Conservation (phyloP, 2,888 invertebrate species). For the Cepaea hortensis region DNA sequence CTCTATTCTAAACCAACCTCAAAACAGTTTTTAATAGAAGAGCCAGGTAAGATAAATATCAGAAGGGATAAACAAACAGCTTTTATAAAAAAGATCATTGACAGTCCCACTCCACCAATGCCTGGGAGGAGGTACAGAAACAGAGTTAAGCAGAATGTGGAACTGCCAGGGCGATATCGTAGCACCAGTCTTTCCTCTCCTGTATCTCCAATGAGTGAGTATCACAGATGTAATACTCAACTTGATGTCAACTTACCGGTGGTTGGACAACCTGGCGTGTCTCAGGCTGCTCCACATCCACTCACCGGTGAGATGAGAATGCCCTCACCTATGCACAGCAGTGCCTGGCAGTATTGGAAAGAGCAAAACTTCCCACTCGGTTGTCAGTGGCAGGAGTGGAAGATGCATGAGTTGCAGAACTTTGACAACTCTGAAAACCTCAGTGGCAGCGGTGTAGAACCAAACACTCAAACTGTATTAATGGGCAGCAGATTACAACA, state of each 20-base stretch:
- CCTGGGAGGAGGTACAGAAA: conserved; percentile 29
- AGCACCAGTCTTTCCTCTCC: conserved; percentile 39
- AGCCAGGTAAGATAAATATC: conserved; percentile 36
- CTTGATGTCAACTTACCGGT: conserved; percentile 9
- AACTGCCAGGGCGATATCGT: neutral
- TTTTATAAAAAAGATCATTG: conserved; percentile 37
- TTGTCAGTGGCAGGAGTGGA: neutral
- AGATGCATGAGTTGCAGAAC: conserved; percentile 9
- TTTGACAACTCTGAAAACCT: conserved; percentile 12
- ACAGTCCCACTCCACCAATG: conserved; percentile 17
- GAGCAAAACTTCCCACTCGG: neutral
- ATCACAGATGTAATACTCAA: conserved; percentile 1
- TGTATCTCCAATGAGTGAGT: neutral
- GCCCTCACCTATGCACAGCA: neutral
- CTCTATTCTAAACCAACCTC: conserved; percentile 38
- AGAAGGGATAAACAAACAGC: conserved; percentile 33
- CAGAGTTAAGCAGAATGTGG: neutral
- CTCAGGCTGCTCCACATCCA: conserved; percentile 39
- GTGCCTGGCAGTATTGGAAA: neutral
- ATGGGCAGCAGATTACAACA: conserved; percentile 18
- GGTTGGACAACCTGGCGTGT: neutral
- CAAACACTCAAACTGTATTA: neutral
- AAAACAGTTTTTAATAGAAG: conserved; percentile 44
- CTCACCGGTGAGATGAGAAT: conserved; percentile 17
- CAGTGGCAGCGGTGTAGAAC: conserved; percentile 3